Evolutionary conservation across 2,113 vertebrate species (phyloP).

Genomic region (Blennius ocellaris): DNA sequence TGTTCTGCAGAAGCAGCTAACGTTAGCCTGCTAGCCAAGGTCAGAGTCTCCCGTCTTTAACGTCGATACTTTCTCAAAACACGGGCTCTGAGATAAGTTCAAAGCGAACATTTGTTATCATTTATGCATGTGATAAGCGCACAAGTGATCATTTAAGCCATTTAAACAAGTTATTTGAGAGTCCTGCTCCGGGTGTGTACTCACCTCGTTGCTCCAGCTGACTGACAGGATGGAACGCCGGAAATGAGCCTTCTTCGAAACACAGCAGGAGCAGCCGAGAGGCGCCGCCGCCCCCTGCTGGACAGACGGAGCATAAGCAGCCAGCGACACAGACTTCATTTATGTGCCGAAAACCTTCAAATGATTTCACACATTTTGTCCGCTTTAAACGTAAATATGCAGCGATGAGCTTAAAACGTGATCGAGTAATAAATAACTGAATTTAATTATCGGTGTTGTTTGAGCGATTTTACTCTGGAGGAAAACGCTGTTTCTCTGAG

Average conservation of each 20-base stretch:
- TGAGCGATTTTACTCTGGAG: too few species aligned
- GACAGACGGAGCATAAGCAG: not conserved
- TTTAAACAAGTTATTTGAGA: not conserved
- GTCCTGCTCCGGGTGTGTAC: not conserved
- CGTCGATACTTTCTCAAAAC: not conserved
- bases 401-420: not conserved
- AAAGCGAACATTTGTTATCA: rapidly evolving
- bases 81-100: rapidly evolving
- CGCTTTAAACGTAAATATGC: not conserved
- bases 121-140: rapidly evolving
- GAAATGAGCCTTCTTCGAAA: slow-evolving; percentile 62
- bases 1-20: slow-evolving; percentile 11
- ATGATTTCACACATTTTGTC: not conserved
- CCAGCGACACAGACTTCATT: not conserved
- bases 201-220: slow-evolving; percentile 61
- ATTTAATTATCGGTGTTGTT: too few species aligned
- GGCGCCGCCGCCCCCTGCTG: slow-evolving; percentile 41
- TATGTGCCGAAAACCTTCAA: not conserved
- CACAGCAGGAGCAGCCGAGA: rapidly evolving
- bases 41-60: slow-evolving; percentile 52
- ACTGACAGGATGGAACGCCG: slow-evolving; percentile 36
- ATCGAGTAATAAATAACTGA: not conserved
- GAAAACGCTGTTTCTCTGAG: too few species aligned
- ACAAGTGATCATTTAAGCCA: not conserved
- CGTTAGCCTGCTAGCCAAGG: slow-evolving; percentile 72